A percentile compares a stretch with the other conserved stretches of the same genome.
These are phyloP conservation scores for Sebastiscus albofasciatus DNA, from an alignment of 2,797 vertebrate genomes.

Conservation along the genomic window DNA sequence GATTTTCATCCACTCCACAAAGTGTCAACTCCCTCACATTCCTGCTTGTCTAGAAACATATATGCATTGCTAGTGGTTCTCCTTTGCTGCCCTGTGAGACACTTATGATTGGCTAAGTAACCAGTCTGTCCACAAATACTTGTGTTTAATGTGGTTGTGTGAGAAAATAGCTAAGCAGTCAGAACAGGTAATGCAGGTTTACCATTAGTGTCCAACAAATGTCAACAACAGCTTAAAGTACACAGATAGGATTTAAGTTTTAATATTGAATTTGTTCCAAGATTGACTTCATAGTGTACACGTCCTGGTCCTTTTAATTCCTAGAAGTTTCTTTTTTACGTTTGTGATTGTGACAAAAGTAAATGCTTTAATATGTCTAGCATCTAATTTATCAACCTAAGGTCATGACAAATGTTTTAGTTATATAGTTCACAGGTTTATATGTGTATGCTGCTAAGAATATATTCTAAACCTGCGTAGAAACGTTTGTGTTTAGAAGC, in stretches of 20 bases:
- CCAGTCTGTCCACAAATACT: too few species aligned
- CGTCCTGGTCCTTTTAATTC: background rate
- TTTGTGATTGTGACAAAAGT: background rate
- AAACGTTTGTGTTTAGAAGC: background rate
- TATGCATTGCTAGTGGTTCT: background rate
- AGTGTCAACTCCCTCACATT: background rate
- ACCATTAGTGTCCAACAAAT: background rate
- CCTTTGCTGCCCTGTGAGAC: background rate
- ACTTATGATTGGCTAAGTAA: background rate
- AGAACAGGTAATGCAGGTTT: background rate
- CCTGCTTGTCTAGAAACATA: background rate
- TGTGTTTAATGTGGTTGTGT: background rate
- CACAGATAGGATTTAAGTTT: background rate
- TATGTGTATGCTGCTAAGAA: background rate
- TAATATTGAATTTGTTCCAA: background rate
- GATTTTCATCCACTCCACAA: background rate
- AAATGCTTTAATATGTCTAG: background rate
- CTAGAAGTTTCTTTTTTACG: background rate
- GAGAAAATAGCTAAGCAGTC: background rate
- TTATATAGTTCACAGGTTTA: background rate
- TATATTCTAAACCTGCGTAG: background rate
- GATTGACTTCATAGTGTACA: background rate
- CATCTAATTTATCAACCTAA: background rate
- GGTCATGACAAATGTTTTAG: background rate
- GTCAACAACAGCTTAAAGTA: background rate